These are phyloP conservation scores for Xenops minutus DNA, from an alignment of 2,797 vertebrate species.

Conservation along the genomic window DNA sequence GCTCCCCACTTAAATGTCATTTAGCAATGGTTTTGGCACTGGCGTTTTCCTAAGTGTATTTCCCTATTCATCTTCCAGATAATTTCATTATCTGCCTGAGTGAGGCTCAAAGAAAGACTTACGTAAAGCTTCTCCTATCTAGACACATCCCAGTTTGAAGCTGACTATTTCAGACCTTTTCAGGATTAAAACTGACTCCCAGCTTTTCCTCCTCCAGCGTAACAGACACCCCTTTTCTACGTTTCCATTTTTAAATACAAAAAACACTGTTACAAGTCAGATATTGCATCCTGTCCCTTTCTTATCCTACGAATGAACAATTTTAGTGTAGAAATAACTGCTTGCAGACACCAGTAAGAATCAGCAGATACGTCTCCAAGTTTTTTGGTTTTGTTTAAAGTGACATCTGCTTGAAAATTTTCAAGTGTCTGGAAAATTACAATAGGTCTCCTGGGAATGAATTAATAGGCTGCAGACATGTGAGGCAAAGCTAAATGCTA, in stretches of 20 bases:
- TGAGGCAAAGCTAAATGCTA: constrained; percentile 22
- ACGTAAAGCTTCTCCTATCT: not conserved
- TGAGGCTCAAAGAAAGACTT: not conserved
- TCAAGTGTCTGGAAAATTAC: constrained; percentile 43
- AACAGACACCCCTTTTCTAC: not conserved
- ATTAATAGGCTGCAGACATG: constrained; percentile 21
- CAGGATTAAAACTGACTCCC: not conserved
- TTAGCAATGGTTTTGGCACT: not conserved
- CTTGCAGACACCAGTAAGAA: not conserved
- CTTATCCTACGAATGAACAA: not conserved
- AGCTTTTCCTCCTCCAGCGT: not conserved
- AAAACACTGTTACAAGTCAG: not conserved
- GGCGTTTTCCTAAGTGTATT: not conserved
- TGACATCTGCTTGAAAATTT: constrained; percentile 46
- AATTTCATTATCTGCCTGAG: not conserved
- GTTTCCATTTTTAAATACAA: not conserved
- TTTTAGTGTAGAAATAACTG: not conserved
- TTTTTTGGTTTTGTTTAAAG: constrained; percentile 22
- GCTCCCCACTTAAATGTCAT: not conserved
- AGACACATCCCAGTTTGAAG: not conserved
- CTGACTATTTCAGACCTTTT: not conserved
- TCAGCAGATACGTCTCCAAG: not conserved
- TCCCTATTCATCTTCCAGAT: not conserved
- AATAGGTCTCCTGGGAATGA: not conserved
- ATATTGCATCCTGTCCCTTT: not conserved